These are phyloP conservation scores for Eumerus sabulonum DNA, from an alignment of 2,888 invertebrate genomes.

Conservation along the genomic window DNA sequence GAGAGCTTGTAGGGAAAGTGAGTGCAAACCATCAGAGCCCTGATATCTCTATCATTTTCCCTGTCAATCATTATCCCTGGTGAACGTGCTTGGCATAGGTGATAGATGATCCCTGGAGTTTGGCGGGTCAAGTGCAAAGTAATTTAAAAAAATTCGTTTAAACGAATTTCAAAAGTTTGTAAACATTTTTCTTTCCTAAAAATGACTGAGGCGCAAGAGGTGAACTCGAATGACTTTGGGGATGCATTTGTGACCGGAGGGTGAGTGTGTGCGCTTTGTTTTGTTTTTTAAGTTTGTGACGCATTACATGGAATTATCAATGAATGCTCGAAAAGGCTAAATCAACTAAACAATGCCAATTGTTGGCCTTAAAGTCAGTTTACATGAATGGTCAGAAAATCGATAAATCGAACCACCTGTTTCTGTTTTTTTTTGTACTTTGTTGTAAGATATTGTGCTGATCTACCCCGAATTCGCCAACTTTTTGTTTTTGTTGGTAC, in stretches of 20 bases:
- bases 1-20: no score
- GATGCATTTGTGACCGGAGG: conserved; percentile 63
- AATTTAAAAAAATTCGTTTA: no score
- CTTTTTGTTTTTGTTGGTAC: conserved; percentile 7
- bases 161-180: no score
- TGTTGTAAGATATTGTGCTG: conserved; percentile 16
- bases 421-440: conserved; percentile 22
- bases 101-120: no score
- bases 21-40: no score
- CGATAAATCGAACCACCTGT: neutral
- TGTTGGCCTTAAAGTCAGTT: conserved; percentile 42
- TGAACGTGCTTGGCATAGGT: no score
- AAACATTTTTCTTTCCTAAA: no score
- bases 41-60: no score
- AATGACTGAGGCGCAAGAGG: conserved; percentile 46
- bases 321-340: conserved; percentile 8
- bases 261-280: conserved; percentile 33
- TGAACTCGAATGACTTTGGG: conserved; percentile 56
- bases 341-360: no score
- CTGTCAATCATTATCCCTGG: no score
- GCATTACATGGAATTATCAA: neutral
- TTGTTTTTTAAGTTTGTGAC: neutral
- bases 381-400: conserved; percentile 31
- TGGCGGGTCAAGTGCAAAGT: no score
- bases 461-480: conserved; percentile 10